Evolutionary conservation across 2,797 vertebrate genomes (phyloP), one percentile per base, ranked within the genome.

Genomic region (Miichthys miiuy): DNA sequence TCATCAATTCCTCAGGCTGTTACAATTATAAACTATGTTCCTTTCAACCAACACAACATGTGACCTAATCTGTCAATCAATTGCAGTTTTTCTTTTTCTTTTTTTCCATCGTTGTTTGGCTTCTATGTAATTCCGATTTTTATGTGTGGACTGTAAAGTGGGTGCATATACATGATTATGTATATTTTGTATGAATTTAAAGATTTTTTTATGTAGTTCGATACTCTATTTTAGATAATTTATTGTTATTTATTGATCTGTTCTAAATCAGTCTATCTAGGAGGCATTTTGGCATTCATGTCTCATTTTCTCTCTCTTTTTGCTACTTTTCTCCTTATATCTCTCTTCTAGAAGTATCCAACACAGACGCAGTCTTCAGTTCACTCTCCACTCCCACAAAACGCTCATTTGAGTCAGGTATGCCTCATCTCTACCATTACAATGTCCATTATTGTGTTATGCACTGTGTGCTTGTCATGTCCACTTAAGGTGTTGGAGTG

Each of bases 391-490:
- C 97, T 92, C 96, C 97, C 89, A 97, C 96, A 93, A 99, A 99
- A 96, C 97, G 98, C 94, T 95, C 97, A 93, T 97, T 96, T 20
- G 96, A 97, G 88, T 96, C 97, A 96, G 97, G 98, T 99, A 97
- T 8, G 75, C 34, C 63, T 80, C 61, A 50, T 63, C n/a, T 55
- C 27, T 58, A 56, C 67, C 11, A 51, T 77, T 75, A 47, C 63
- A 58, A 0, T 74, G 56, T 48, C 30, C 21, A 42, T 42, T 48
- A 41, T 60, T 78, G 54, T 47, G 20, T 80, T 85, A 74, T 66
- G 25, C 68, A 57, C 60, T 72, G 18, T 58, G 61, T 27, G 17
- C 47, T 63, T 83, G 75, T 81, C 84, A 34, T 71, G 76, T 71
- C 18, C 47, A 56, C 52, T 77, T 80, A 75, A 61, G 41, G 64